Conservation (phyloP, 2,113 vertebrate species). For the Aspidoscelis tigris region DNA sequence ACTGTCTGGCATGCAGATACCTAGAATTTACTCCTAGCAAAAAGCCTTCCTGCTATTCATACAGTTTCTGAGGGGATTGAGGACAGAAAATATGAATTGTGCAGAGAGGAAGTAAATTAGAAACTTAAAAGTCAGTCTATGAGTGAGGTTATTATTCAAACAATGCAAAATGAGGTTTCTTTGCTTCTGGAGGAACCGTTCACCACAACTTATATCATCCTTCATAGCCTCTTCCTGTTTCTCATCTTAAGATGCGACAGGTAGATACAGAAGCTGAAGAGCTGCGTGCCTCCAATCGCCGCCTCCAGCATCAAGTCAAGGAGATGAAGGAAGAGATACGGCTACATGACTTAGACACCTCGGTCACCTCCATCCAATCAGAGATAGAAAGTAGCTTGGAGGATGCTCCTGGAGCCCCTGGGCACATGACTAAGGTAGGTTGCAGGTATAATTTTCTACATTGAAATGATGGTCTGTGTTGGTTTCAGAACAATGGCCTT, state of each 20-base stretch:
- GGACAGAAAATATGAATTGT: too few relatives aligned
- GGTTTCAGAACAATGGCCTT: neutral
- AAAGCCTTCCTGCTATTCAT: too few relatives aligned
- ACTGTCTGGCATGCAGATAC: too few relatives aligned
- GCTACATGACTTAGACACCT: conserved; percentile 55
- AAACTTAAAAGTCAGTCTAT: neutral
- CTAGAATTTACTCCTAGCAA: too few relatives aligned
- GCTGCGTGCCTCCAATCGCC: conserved; percentile 42
- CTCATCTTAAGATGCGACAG: conserved; percentile 49
- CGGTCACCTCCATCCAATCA: conserved; percentile 51
- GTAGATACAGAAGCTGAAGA: conserved; percentile 54
- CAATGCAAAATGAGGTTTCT: fast-evolving
- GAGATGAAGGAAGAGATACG: conserved; percentile 69
- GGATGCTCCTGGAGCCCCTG: conserved; percentile 1
- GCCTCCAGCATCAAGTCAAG: conserved; percentile 58
- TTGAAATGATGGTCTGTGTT: neutral
- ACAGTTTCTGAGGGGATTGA: too few relatives aligned
- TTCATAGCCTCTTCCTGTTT: neutral
- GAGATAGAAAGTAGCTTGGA: conserved; percentile 61
- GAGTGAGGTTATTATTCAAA: neutral
- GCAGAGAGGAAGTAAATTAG: neutral
- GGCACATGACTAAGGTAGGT: conserved; percentile 1
- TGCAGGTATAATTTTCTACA: neutral
- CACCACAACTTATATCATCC: neutral
- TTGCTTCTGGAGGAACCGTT: neutral